Percentiles rank a stretch among this genome's conserved stretches.
phyloP scores from a whole-genome alignment of 1,140 invertebrate genomes.

The Rhyzopertha dominica region DNA sequence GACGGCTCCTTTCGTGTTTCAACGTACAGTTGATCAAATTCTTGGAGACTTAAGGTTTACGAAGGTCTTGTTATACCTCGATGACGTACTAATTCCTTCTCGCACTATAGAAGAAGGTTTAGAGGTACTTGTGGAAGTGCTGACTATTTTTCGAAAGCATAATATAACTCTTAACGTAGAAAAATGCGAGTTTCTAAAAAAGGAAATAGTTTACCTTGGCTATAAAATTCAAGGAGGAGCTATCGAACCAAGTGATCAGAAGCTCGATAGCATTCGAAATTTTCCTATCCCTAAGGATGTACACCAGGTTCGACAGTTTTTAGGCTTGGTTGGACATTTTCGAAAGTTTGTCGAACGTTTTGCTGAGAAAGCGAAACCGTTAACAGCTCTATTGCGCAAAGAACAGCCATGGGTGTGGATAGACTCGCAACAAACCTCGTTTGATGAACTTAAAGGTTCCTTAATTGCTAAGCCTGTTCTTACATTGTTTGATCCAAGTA shows the following conservation, averaged over 20 bases:
- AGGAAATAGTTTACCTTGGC: slow-evolving; percentile 32
- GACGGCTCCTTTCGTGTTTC: slow-evolving; percentile 17
- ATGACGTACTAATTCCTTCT: slow-evolving; percentile 36
- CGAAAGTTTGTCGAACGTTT: slow-evolving; percentile 22
- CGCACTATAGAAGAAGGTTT: slow-evolving; percentile 24
- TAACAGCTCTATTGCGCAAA: neutral
- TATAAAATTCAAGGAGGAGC: slow-evolving; percentile 26
- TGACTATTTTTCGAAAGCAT: slow-evolving; percentile 16
- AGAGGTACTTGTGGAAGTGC: slow-evolving; percentile 18
- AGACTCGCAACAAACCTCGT: slow-evolving; percentile 3
- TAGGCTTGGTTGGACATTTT: slow-evolving; percentile 21
- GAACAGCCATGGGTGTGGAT: neutral
- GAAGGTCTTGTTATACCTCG: slow-evolving; percentile 25
- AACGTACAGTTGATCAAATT: too few relatives aligned
- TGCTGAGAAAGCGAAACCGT: slow-evolving; percentile 2
- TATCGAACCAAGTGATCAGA: slow-evolving; percentile 26
- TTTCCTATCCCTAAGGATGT: slow-evolving; percentile 33
- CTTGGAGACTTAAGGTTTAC: slow-evolving; percentile 13
- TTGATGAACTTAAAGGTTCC: slow-evolving; percentile 6
- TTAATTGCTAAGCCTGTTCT: slow-evolving; percentile 7
- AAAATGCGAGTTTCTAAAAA: slow-evolving; percentile 36
- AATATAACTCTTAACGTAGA: slow-evolving; percentile 31
- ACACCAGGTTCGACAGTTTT: slow-evolving; percentile 30
- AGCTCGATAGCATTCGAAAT: slow-evolving; percentile 34
- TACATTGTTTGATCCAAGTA: neutral